Percentiles rank a stretch among this genome's conserved stretches.
These are phyloP conservation scores for Coregonus clupeaformis DNA, from an alignment of 2,113 vertebrate genomes.

Conservation along the genomic window DNA sequence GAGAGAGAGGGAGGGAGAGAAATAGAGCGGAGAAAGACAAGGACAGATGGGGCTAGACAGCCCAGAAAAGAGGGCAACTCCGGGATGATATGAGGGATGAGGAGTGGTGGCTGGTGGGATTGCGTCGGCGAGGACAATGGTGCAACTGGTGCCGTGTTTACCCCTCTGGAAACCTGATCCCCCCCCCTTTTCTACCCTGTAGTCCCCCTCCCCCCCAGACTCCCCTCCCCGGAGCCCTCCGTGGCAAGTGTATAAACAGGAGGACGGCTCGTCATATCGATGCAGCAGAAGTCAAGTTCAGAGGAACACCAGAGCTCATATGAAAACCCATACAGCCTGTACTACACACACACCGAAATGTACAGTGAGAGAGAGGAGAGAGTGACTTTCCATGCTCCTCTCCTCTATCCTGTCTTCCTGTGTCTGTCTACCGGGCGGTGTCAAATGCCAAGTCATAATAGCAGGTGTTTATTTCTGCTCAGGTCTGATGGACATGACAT, in stretches of 20 bases:
- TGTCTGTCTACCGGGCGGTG: conserved; percentile 20
- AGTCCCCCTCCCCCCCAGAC: not conserved
- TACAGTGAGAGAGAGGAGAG: not conserved
- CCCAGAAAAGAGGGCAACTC: conserved; percentile 45
- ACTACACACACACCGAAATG: not conserved
- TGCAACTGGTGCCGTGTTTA: conserved; percentile 34
- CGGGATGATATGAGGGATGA: conserved; percentile 14
- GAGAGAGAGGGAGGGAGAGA: conserved; percentile 49
- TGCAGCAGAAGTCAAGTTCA: conserved; percentile 26
- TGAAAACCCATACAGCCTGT: not conserved
- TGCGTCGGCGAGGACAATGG: conserved; percentile 29
- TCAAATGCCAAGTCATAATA: conserved; percentile 29
- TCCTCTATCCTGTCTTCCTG: not conserved
- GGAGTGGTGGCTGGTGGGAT: conserved; percentile 26
- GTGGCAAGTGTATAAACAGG: conserved; percentile 19
- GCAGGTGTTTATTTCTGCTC: conserved; percentile 49
- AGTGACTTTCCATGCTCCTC: not conserved
- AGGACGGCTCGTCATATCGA: conserved; percentile 27
- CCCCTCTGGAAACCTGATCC: conserved; percentile 29
- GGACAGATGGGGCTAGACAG: conserved; percentile 56
- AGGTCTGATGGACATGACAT: conserved; percentile 47
- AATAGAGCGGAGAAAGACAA: conserved; percentile 32
- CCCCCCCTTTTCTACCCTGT: not conserved
- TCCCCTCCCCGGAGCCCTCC: conserved; percentile 7
- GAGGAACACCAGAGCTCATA: conserved; percentile 34